Conservation (phyloP, 2,113 vertebrate species). For the Podiceps cristatus region DNA sequence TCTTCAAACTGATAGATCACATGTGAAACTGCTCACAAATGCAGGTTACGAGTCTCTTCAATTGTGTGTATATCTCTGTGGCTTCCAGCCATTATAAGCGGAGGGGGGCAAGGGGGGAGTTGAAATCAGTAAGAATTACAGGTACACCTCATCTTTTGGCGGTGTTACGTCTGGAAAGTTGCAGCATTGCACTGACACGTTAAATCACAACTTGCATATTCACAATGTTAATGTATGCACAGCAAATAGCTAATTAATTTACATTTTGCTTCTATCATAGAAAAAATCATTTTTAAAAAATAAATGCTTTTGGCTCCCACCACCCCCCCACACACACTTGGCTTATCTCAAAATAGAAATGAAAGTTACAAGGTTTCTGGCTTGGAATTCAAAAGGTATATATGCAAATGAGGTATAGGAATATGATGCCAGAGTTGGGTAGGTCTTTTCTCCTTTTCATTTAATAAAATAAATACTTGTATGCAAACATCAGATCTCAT, state of each 20-base stretch:
- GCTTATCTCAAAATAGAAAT: not conserved
- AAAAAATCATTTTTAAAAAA: not conserved
- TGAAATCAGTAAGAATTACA: not conserved
- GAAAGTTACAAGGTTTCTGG: not conserved
- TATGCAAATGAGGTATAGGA: not conserved
- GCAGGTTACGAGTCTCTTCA: not conserved
- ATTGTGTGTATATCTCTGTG: not conserved
- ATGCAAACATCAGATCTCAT: slow-evolving; percentile 1
- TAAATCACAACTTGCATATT: not conserved
- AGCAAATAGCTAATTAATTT: not conserved
- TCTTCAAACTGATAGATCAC: not conserved
- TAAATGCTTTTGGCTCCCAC: not conserved
- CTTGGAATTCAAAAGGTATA: not conserved
- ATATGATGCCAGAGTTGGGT: not conserved
- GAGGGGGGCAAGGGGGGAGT: too few species aligned
- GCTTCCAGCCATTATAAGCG: not conserved
- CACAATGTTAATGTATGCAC: not conserved
- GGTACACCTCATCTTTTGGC: not conserved
- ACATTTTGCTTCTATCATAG: not conserved
- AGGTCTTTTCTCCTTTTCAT: not conserved
- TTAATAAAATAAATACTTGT: slow-evolving; percentile 16
- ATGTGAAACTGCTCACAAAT: not conserved
- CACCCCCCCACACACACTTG: not conserved
- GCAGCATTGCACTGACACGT: not conserved
- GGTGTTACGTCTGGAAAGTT: not conserved